Evolutionary conservation across 2,113 vertebrate species (phyloP).

Genomic region (Himantopus leucocephalus): DNA sequence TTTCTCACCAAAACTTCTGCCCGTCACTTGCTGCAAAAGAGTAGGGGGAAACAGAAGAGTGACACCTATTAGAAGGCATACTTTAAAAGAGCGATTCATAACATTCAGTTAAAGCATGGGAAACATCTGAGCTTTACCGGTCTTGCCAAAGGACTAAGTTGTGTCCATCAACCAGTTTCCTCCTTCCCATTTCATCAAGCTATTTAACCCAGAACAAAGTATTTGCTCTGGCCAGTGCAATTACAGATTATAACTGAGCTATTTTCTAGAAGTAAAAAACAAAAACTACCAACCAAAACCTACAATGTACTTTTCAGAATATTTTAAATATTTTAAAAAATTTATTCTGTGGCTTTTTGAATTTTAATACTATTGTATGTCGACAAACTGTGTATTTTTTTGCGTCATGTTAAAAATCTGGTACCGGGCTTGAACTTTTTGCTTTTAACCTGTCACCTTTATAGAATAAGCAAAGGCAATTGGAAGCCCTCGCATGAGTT

Average conservation of each 20-base stretch:
- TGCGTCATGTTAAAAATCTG: neutral
- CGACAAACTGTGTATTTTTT: neutral
- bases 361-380: neutral
- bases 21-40: constrained; percentile 88
- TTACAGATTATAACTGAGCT: neutral
- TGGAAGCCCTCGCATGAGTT: neutral
- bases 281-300: neutral
- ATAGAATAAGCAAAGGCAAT: neutral
- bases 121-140: neutral
- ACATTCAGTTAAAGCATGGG: neutral
- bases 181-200: neutral
- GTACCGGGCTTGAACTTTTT: neutral
- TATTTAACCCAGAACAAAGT: neutral
- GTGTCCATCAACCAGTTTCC: neutral
- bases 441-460: neutral
- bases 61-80: neutral
- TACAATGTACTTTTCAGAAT: neutral
- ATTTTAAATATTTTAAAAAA: neutral
- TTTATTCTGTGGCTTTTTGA: neutral
- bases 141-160: neutral
- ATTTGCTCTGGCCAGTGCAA: neutral
- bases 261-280: neutral
- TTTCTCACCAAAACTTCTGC: constrained; percentile 89
- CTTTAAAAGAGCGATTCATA: neutral
- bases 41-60: neutral